Evolutionary conservation across 2,888 invertebrate genomes (phyloP).

Genomic region (Eilema sororculum): DNA sequence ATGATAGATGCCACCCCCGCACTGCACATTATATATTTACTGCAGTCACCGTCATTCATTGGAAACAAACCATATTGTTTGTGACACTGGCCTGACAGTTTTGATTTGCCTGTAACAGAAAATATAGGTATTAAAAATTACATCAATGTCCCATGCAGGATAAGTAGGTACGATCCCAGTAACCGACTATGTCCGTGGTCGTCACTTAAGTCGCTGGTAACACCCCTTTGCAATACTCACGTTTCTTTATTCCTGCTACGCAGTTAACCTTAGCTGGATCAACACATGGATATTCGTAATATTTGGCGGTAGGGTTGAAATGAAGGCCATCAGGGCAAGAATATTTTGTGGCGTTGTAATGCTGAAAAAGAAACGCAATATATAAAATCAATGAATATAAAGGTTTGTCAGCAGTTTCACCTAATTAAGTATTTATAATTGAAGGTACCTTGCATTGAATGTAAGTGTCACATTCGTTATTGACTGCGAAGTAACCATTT

Average conservation of each 20-base stretch:
- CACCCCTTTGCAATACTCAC: constrained; percentile 45
- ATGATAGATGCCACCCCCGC: constrained; percentile 64
- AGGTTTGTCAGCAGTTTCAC: neutral
- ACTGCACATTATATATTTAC: constrained; percentile 68
- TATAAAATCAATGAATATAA: neutral
- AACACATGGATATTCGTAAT: constrained; percentile 90
- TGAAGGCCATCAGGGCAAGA: constrained; percentile 91
- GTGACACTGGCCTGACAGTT: constrained; percentile 51
- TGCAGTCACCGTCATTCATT: constrained; percentile 63
- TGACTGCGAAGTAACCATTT: constrained; percentile 72
- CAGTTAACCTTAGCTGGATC: constrained; percentile 93
- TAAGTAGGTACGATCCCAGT: no score
- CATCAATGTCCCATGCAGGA: no score
- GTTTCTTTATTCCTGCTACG: constrained; percentile 80
- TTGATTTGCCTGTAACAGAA: constrained; percentile 37
- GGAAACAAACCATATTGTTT: constrained; percentile 64
- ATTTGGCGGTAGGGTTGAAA: constrained; percentile 88
- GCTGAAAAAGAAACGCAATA: constrained; percentile 53
- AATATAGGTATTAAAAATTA: neutral
- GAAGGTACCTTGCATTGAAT: constrained; percentile 83
- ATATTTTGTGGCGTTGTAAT: constrained; percentile 88
- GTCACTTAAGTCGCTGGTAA: no score
- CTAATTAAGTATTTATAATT: neutral
- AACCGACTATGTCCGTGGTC: no score
- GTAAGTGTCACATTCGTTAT: constrained; percentile 90